Evolutionary conservation across 1,140 invertebrate genomes (phyloP).

Genomic region (Rhyzopertha dominica): DNA sequence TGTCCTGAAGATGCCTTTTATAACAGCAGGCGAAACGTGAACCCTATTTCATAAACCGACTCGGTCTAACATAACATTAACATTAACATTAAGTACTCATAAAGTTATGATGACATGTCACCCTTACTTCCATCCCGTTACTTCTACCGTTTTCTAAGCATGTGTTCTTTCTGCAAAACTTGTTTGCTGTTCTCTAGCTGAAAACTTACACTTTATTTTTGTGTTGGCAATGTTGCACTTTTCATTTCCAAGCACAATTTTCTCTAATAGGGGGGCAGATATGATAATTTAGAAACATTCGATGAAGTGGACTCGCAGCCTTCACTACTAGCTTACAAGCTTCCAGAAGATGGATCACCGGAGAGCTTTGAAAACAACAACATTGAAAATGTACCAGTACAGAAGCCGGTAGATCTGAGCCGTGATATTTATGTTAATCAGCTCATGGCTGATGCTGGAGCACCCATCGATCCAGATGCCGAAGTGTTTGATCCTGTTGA

Average conservation of each 20-base stretch:
- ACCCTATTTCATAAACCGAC: too few relatives aligned
- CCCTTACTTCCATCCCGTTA: too few relatives aligned
- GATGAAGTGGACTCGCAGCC: constrained; percentile 18
- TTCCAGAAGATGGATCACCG: background rate
- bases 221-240: constrained; percentile 22
- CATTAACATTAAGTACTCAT: too few relatives aligned
- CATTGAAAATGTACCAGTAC: background rate
- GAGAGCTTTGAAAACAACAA: constrained; percentile 24
- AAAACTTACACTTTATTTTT: too few relatives aligned
- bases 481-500: constrained; percentile 21
- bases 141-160: too few relatives aligned
- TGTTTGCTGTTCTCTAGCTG: too few relatives aligned
- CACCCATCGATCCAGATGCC: constrained; percentile 27
- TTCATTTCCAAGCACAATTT: constrained; percentile 27
- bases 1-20: too few relatives aligned
- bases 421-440: constrained; percentile 32
- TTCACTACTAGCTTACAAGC: constrained; percentile 1
- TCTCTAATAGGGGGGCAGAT: constrained; percentile 14
- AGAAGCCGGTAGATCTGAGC: constrained; percentile 18
- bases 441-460: constrained; percentile 22
- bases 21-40: too few relatives aligned
- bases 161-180: too few relatives aligned
- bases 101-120: too few relatives aligned
- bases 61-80: too few relatives aligned
- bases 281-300: constrained; percentile 27